A percentile compares a stretch with the other conserved stretches of the same genome.
These are phyloP conservation scores for Drosophila ogumai DNA, from an alignment of 1,140 invertebrate species.

Conservation along the genomic window DNA sequence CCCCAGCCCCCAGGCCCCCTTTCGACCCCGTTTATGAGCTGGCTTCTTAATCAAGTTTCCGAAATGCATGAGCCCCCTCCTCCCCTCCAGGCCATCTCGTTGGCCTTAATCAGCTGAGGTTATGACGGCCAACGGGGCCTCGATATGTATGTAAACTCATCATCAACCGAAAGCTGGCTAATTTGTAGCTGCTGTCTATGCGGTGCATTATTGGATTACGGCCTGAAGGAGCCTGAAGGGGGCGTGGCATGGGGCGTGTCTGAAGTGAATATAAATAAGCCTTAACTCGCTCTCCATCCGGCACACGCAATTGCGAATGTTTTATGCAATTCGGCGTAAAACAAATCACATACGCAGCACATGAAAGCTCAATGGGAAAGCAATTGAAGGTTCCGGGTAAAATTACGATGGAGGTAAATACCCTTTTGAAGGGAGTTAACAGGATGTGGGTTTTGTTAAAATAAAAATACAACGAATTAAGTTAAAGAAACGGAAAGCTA, in stretches of 20 bases:
- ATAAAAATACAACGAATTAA: not conserved
- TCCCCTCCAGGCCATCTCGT: constrained; percentile 12
- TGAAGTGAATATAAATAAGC: constrained; percentile 56
- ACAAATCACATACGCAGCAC: constrained; percentile 66
- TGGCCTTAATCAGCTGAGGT: constrained; percentile 62
- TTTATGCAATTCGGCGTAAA: constrained; percentile 77
- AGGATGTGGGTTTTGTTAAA: not conserved
- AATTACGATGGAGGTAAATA: constrained; percentile 39
- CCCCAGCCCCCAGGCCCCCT: not conserved
- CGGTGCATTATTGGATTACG: constrained; percentile 69
- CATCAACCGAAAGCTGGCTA: constrained; percentile 53
- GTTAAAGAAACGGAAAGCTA: not conserved
- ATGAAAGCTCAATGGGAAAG: constrained; percentile 52
- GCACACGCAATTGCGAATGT: constrained; percentile 56
- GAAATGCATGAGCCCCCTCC: constrained; percentile 52
- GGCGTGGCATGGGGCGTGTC: constrained; percentile 30
- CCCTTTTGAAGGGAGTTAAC: constrained; percentile 27
- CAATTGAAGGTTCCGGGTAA: constrained; percentile 46
- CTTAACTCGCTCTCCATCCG: constrained; percentile 64
- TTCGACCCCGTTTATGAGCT: constrained; percentile 17
- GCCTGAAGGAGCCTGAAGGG: not conserved
- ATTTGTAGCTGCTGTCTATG: constrained; percentile 63
- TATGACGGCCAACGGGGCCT: constrained; percentile 41
- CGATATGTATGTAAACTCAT: constrained; percentile 54
- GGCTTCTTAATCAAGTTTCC: constrained; percentile 67